Conservation (phyloP, 2,888 invertebrate genomes). For the Diadegma fenestrale region DNA sequence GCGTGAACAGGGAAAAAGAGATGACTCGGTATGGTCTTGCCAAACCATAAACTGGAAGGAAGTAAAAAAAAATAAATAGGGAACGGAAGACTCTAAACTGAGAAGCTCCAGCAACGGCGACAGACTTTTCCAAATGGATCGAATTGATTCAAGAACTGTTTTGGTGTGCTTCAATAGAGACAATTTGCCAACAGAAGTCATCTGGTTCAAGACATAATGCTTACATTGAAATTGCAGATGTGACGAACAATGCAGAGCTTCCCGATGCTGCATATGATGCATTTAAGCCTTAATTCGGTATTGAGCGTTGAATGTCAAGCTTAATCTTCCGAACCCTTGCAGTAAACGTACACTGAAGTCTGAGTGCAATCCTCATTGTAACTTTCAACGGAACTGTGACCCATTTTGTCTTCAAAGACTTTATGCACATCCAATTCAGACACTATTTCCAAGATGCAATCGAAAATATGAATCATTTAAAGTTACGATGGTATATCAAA, state of each 20-base stretch:
- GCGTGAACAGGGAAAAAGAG: background rate
- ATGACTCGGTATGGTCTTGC: background rate
- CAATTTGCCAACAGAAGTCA: slow-evolving; percentile 42
- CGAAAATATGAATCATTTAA: too few species aligned
- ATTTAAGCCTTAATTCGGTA: background rate
- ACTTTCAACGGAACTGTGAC: background rate
- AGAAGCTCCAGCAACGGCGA: background rate
- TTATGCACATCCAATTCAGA: background rate
- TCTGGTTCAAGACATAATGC: slow-evolving; percentile 17
- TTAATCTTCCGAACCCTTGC: slow-evolving; percentile 12
- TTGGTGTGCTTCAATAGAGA: slow-evolving; percentile 33
- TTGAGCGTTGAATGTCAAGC: slow-evolving; percentile 19
- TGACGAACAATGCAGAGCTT: slow-evolving; percentile 15
- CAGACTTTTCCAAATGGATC: slow-evolving; percentile 48
- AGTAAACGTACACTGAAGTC: background rate
- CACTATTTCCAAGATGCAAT: background rate
- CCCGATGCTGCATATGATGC: slow-evolving; percentile 9
- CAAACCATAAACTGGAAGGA: background rate
- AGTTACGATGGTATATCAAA: background rate
- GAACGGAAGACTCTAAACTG: background rate
- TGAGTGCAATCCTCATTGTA: background rate
- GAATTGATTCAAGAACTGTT: slow-evolving; percentile 42
- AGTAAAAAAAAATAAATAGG: background rate
- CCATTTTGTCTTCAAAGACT: background rate
- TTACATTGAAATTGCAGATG: slow-evolving; percentile 44